A percentile compares a stretch with the other conserved stretches of the same genome.
phyloP scores from a whole-genome alignment of 2,888 invertebrate species.

The Lepidonotus clava region DNA sequence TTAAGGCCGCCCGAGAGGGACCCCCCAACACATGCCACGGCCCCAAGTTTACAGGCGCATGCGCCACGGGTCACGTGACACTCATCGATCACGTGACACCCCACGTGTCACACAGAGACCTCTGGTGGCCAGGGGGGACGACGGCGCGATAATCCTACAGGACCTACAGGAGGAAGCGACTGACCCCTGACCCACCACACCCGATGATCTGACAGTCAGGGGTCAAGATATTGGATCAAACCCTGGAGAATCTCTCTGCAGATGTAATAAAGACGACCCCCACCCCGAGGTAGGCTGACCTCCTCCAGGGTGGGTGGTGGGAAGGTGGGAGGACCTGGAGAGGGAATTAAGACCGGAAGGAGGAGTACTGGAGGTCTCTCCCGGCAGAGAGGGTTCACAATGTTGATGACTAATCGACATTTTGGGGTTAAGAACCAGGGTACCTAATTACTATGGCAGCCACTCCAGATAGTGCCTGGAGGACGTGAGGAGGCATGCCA shows the following conservation, averaged over 20 bases:
- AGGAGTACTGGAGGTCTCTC: neutral
- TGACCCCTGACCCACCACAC: neutral
- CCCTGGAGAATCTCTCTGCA: neutral
- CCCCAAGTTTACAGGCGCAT: constrained; percentile 5
- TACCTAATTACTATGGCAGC: constrained; percentile 20
- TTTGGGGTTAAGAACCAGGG: constrained; percentile 32
- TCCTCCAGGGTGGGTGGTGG: constrained; percentile 8
- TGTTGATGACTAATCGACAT: constrained; percentile 48
- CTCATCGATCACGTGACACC: constrained; percentile 5
- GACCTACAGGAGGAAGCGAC: constrained; percentile 21
- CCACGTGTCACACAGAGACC: constrained; percentile 22
- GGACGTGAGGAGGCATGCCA: constrained; percentile 10
- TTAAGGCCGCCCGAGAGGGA: neutral
- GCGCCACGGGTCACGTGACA: constrained; percentile 30
- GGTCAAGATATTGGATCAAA: neutral
- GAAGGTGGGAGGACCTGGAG: neutral
- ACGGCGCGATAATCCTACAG: constrained; percentile 29
- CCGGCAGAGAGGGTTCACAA: neutral
- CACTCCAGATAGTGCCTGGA: neutral
- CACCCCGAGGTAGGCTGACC: too few relatives aligned
- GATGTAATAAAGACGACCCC: constrained; percentile 40
- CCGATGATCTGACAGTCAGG: constrained; percentile 12
- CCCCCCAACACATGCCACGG: neutral
- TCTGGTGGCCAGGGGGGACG: neutral
- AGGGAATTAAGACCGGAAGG: neutral